phyloP scores from a whole-genome alignment of 1,140 invertebrate genomes.

The Diplogasteroides magnus region DNA sequence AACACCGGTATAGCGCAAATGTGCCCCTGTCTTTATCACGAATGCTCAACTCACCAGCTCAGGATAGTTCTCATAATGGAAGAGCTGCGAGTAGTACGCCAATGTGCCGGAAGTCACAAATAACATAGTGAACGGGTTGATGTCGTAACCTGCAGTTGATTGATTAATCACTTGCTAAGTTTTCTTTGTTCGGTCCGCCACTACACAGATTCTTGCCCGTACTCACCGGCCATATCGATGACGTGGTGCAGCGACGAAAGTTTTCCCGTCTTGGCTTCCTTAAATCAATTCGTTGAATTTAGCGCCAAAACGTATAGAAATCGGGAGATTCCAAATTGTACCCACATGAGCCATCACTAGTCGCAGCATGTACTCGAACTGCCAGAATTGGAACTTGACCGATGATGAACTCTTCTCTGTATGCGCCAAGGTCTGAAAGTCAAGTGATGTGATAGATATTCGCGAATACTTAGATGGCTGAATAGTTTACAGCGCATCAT shows the following conservation, averaged over 20 bases:
- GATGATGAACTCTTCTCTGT: constrained; percentile 45
- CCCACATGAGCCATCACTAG: constrained; percentile 48
- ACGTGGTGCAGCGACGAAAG: constrained; percentile 47
- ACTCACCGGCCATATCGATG: constrained; percentile 46
- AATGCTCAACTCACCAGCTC: constrained; percentile 39
- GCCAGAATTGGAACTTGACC: constrained; percentile 50
- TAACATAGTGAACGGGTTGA: constrained; percentile 55
- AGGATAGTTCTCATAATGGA: constrained; percentile 55
- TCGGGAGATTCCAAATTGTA: background rate
- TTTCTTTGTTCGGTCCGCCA: too few species aligned
- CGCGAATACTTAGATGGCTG: too few species aligned
- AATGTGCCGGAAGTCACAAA: constrained; percentile 53
- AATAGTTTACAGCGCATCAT: too few species aligned
- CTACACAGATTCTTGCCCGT: too few species aligned
- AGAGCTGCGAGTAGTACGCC: constrained; percentile 51
- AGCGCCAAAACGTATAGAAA: background rate
- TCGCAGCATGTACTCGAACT: constrained; percentile 55
- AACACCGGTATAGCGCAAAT: background rate
- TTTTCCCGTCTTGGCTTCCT: constrained; percentile 46
- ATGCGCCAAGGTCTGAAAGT: constrained; percentile 50
- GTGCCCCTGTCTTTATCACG: background rate
- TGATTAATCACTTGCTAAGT: too few species aligned
- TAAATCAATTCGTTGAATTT: background rate
- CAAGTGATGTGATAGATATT: too few species aligned
- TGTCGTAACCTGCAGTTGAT: constrained; percentile 41